Evolutionary conservation across 2,113 vertebrate species (phyloP).

Genomic region (Spilogale gracilis): DNA sequence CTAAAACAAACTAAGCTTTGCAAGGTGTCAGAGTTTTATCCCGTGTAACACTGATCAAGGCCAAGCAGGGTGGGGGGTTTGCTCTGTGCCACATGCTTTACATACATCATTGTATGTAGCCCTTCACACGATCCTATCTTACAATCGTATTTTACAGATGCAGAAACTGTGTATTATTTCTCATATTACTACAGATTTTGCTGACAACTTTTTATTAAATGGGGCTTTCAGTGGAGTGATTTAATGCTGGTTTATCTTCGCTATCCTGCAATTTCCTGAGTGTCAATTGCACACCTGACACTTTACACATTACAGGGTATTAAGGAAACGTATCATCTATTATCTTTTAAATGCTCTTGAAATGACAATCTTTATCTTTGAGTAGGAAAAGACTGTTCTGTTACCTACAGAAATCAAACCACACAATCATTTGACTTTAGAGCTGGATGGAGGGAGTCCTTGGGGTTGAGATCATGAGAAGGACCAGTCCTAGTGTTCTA

Average conservation of each 20-base stretch:
- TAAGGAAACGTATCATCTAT: slow-evolving; percentile 62
- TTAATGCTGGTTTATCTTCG: slow-evolving; percentile 68
- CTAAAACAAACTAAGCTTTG: neutral
- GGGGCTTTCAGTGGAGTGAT: slow-evolving; percentile 46
- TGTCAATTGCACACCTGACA: slow-evolving; percentile 36
- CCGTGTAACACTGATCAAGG: neutral
- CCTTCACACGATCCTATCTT: neutral
- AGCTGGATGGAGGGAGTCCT: neutral
- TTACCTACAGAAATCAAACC: slow-evolving; percentile 32
- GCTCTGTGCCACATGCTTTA: neutral
- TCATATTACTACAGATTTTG: neutral
- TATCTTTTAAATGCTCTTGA: slow-evolving; percentile 66
- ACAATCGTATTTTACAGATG: slow-evolving; percentile 18
- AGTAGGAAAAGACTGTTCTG: neutral
- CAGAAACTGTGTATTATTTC: slow-evolving; percentile 36
- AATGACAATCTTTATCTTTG: slow-evolving; percentile 56
- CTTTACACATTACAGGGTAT: slow-evolving; percentile 58
- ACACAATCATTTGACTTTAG: neutral
- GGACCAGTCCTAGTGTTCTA: neutral
- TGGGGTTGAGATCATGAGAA: neutral
- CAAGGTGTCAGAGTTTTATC: slow-evolving; percentile 41
- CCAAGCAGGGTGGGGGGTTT: neutral
- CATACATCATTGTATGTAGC: slow-evolving; percentile 35
- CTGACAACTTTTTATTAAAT: slow-evolving; percentile 73
- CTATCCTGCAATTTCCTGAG: slow-evolving; percentile 69